Conservation (phyloP, 2,888 invertebrate genomes). For the Lycaena phlaeas region DNA sequence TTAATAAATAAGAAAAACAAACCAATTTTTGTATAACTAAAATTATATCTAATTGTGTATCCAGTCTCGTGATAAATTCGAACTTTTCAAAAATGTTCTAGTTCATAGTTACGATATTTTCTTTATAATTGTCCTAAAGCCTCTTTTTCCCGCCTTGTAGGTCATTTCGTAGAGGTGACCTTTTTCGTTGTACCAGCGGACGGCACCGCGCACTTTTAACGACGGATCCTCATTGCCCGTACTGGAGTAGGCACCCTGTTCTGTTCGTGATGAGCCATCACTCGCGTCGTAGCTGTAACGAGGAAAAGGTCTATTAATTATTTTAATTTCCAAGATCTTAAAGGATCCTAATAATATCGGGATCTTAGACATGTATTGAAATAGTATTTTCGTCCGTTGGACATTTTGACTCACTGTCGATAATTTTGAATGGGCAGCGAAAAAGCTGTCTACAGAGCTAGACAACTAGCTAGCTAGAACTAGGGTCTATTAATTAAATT, state of each 20-base stretch:
- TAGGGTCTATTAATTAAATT: too few relatives aligned
- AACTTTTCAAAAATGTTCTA: conserved; percentile 10
- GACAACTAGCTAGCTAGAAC: too few relatives aligned
- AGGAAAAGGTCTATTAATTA: background rate
- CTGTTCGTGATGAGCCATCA: conserved; percentile 70
- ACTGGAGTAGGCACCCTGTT: conserved; percentile 49
- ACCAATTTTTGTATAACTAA: conserved; percentile 22
- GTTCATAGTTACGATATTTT: too few relatives aligned
- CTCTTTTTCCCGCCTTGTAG: conserved; percentile 64
- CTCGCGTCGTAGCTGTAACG: conserved; percentile 60
- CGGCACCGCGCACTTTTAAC: conserved; percentile 53
- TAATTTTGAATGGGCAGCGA: too few relatives aligned
- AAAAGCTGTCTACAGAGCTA: too few relatives aligned
- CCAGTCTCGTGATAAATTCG: conserved; percentile 27
- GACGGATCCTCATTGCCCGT: conserved; percentile 50
- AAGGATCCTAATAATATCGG: too few relatives aligned
- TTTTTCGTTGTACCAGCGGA: conserved; percentile 60
- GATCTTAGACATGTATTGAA: too few relatives aligned
- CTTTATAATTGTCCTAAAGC: conserved; percentile 60
- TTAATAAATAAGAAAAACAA: conserved; percentile 23
- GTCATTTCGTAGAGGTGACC: conserved; percentile 66
- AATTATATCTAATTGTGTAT: conserved; percentile 16
- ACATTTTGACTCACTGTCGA: too few relatives aligned
- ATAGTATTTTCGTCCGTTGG: too few relatives aligned
- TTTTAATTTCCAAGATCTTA: background rate